phyloP scores from a whole-genome alignment of 2,113 vertebrate species.

The Dipodomys merriami region DNA sequence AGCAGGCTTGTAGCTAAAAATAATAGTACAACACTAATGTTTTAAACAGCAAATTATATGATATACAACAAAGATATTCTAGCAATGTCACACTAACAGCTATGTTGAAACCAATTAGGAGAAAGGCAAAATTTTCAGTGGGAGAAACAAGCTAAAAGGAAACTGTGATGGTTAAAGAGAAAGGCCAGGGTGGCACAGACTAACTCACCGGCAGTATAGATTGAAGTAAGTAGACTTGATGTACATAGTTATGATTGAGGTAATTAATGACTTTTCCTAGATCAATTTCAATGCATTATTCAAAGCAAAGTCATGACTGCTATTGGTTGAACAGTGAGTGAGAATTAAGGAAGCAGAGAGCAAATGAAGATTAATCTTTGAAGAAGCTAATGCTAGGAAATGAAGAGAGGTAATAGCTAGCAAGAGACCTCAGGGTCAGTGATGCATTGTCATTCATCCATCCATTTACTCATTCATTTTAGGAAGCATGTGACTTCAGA shows the following conservation, averaged over 20 bases:
- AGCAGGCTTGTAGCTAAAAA: not conserved
- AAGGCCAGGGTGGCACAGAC: not conserved
- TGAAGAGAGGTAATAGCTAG: not conserved
- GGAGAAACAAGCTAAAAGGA: not conserved
- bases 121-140: not conserved
- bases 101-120: not conserved
- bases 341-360: not conserved
- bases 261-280: constrained; percentile 9
- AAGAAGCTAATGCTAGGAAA: not conserved
- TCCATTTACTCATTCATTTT: not conserved
- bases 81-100: not conserved
- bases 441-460: not conserved
- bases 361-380: constrained; percentile 9
- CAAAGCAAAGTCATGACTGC: not conserved
- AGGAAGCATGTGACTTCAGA: not conserved
- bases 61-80: not conserved
- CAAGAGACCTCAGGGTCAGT: not conserved
- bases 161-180: not conserved
- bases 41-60: not conserved
- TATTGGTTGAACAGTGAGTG: not conserved
- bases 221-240: not conserved
- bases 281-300: not conserved
- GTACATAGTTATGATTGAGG: not conserved
- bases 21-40: not conserved
- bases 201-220: not conserved